Conservation (phyloP, 1,140 invertebrate species). For the Bacillus rossius region DNA sequence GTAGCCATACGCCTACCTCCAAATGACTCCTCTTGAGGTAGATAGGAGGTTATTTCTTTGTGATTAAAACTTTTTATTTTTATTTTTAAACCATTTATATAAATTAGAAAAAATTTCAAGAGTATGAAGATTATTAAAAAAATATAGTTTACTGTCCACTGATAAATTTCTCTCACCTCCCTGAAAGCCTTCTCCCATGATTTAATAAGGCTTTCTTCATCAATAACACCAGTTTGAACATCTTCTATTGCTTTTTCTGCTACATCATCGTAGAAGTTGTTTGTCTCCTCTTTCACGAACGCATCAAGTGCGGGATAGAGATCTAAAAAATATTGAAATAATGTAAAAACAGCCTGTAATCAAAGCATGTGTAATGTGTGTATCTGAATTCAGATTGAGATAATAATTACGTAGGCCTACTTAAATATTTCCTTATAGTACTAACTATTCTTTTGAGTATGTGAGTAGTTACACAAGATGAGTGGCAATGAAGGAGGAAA, state of each 20-base stretch:
- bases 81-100: too few species aligned
- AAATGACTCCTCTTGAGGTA: too few species aligned
- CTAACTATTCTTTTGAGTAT: background rate
- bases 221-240: conserved; percentile 48
- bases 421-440: background rate
- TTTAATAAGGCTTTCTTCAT: conserved; percentile 60
- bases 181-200: conserved; percentile 63
- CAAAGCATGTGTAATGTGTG: background rate
- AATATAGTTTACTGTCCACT: too few species aligned
- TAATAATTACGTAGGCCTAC: background rate
- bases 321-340: conserved; percentile 39
- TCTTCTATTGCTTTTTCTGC: conserved; percentile 44
- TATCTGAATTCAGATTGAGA: background rate
- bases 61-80: too few species aligned
- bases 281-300: conserved; percentile 48
- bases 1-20: too few species aligned
- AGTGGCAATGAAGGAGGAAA: background rate
- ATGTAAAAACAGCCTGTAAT: too few species aligned
- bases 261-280: conserved; percentile 46
- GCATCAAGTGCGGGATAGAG: conserved; percentile 45
- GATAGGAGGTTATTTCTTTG: too few species aligned
- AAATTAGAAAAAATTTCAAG: too few species aligned
- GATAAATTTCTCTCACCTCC: conserved; percentile 47
- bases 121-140: too few species aligned
- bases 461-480: background rate